These are phyloP conservation scores for Nomada ferruginata DNA, from an alignment of 2,888 invertebrate species.

Conservation along the genomic window DNA sequence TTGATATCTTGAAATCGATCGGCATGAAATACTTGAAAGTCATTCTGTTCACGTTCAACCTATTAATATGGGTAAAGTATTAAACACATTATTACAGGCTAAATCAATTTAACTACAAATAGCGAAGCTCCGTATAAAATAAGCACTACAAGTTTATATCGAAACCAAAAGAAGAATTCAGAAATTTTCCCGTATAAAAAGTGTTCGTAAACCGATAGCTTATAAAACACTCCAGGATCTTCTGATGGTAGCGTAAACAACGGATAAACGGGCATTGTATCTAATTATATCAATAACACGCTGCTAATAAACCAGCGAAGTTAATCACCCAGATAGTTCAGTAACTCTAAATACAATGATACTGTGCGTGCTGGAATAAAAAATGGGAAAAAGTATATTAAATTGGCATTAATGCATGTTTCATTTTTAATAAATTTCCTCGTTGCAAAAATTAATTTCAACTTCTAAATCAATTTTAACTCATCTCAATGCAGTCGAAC, in stretches of 20 bases:
- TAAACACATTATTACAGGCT: conserved; percentile 5
- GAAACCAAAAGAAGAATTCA: background rate
- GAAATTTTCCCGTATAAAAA: background rate
- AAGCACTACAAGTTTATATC: background rate
- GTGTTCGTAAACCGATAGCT: background rate
- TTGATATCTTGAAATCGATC: conserved; percentile 70
- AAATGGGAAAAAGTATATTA: background rate
- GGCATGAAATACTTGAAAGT: conserved; percentile 81
- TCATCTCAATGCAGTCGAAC: too few species aligned
- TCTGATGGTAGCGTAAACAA: conserved; percentile 15
- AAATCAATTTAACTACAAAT: background rate
- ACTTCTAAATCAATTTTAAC: too few species aligned
- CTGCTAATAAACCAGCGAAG: background rate
- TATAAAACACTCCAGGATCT: background rate
- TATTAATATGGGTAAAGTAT: conserved; percentile 81
- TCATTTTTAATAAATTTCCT: background rate
- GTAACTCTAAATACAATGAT: background rate
- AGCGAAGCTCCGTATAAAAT: background rate
- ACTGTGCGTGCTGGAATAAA: background rate
- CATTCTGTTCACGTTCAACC: conserved; percentile 79
- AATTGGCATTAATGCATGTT: background rate
- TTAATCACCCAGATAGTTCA: conserved; percentile 1
- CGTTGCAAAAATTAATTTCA: background rate
- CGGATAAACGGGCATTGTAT: background rate
- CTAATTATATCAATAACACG: conserved; percentile 2